Evolutionary conservation across 2,113 vertebrate genomes (phyloP).

Genomic region (Pipa parva): DNA sequence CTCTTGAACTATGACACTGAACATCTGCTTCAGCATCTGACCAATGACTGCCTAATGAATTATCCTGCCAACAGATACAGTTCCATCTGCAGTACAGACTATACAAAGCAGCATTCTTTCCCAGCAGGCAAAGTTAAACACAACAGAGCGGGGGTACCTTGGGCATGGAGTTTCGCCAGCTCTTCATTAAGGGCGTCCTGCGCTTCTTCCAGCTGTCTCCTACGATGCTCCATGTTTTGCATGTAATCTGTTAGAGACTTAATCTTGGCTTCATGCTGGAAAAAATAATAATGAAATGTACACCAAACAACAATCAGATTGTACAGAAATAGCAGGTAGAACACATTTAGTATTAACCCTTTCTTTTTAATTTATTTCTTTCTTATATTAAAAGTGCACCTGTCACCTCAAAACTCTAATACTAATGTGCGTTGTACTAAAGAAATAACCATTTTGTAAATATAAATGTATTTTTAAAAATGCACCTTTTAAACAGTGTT

Average conservation of each 20-base stretch:
- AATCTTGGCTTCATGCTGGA: conserved; percentile 89
- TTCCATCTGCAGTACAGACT: too few relatives aligned
- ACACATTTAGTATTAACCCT: too few relatives aligned
- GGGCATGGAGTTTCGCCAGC: conserved; percentile 76
- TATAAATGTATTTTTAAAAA: too few relatives aligned
- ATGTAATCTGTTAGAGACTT: conserved; percentile 88
- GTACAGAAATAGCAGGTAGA: rapidly evolving
- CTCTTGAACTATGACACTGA: too few relatives aligned
- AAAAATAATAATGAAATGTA: conserved; percentile 10
- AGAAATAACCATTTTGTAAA: too few relatives aligned
- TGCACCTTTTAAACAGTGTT: too few relatives aligned
- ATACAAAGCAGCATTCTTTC: not conserved
- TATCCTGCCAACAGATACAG: too few relatives aligned
- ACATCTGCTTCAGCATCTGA: not conserved
- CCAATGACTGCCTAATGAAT: not conserved
- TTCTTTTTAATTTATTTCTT: too few relatives aligned
- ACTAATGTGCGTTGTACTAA: too few relatives aligned
- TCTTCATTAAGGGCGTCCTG: conserved; percentile 83
- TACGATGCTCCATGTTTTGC: conserved; percentile 90
- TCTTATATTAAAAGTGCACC: too few relatives aligned
- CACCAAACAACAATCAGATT: not conserved
- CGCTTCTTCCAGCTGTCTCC: conserved; percentile 82
- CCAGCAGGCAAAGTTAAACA: not conserved
- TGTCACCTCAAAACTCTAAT: too few relatives aligned
- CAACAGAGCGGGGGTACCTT: conserved; percentile 60